Evolutionary conservation across 2,113 vertebrate species (phyloP).

Genomic region (Morone chrysops): DNA sequence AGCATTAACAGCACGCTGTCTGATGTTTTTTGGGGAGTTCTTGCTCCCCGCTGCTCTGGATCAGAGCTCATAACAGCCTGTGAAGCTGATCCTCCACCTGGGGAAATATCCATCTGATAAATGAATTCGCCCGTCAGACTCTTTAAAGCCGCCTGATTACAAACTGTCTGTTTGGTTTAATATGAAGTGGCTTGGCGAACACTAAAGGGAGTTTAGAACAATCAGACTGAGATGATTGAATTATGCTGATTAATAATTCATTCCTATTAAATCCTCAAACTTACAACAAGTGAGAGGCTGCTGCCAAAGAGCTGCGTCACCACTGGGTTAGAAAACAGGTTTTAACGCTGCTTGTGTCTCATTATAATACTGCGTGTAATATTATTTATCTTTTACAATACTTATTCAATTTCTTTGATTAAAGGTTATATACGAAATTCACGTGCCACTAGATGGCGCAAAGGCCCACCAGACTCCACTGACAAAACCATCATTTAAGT

Average conservation of each 20-base stretch:
- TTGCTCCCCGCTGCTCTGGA: constrained; percentile 28
- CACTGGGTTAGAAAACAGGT: background rate
- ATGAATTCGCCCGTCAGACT: constrained; percentile 53
- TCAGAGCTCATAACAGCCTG: constrained; percentile 44
- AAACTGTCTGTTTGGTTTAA: constrained; percentile 62
- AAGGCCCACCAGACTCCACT: no score
- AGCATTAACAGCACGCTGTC: background rate
- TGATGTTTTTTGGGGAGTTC: constrained; percentile 19
- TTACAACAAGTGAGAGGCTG: constrained; percentile 21
- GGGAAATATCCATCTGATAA: constrained; percentile 63
- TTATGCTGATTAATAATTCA: constrained; percentile 74
- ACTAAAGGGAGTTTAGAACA: constrained; percentile 56
- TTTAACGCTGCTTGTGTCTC: background rate
- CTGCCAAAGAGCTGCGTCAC: constrained; percentile 32
- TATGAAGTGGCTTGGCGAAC: constrained; percentile 60
- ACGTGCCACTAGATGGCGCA: no score
- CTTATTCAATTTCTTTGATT: no score
- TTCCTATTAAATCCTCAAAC: constrained; percentile 55
- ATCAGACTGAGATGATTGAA: constrained; percentile 64
- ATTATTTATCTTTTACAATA: background rate
- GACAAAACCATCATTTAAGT: no score
- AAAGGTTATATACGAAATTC: no score
- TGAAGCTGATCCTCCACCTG: constrained; percentile 45
- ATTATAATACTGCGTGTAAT: background rate
- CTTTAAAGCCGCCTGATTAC: constrained; percentile 59